Percentiles rank a stretch among this genome's conserved stretches.
phyloP scores from a whole-genome alignment of 2,888 invertebrate species.

The Plebejus argus region DNA sequence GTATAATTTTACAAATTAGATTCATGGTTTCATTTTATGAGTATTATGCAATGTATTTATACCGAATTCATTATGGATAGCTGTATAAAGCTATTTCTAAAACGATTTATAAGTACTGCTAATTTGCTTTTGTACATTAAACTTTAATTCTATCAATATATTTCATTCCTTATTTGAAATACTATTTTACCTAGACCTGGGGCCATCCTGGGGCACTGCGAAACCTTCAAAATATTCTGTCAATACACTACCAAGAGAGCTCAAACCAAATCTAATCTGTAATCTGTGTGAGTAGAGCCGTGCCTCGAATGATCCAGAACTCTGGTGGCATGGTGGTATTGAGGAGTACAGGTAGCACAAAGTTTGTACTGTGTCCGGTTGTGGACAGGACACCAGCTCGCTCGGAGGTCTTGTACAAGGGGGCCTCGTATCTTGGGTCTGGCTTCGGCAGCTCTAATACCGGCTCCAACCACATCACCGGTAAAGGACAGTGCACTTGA shows the following conservation, averaged over 20 bases:
- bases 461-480: conserved; percentile 84
- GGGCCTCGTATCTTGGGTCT: conserved; percentile 86
- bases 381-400: conserved; percentile 93
- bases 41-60: conserved; percentile 31
- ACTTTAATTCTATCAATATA: conserved; percentile 29
- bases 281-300: conserved; percentile 91
- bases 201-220: not conserved
- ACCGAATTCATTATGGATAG: conserved; percentile 21
- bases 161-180: conserved; percentile 27
- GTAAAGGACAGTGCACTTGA: conserved; percentile 88
- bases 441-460: conserved; percentile 81
- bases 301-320: conserved; percentile 94
- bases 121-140: conserved; percentile 32
- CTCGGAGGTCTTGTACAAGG: conserved; percentile 93
- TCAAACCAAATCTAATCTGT: conserved; percentile 78
- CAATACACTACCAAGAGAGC: not conserved
- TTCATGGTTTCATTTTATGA: conserved; percentile 6
- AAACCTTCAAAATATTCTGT: not conserved
- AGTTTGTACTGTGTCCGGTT: conserved; percentile 96
- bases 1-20: conserved; percentile 21
- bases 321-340: conserved; percentile 83
- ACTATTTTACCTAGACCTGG: conserved; percentile 3
- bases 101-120: conserved; percentile 31
- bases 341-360: conserved; percentile 89
- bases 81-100: conserved; percentile 16